Evolutionary conservation across 2,113 vertebrate species (phyloP).

Genomic region (Thymallus thymallus): DNA sequence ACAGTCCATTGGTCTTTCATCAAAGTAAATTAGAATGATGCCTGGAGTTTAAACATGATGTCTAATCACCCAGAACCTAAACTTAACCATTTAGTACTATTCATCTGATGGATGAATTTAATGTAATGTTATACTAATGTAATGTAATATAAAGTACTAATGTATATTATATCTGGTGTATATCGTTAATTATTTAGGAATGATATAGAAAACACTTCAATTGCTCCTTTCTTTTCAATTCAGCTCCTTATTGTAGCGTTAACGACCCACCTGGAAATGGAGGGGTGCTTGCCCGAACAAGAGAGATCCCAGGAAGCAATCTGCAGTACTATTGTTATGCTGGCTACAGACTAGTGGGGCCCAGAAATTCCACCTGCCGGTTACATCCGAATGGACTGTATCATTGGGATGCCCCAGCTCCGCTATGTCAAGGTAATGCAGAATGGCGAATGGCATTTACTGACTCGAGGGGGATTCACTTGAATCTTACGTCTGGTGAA

Average conservation of each 20-base stretch:
- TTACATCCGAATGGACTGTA: slow-evolving; percentile 80
- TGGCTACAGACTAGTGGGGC: slow-evolving; percentile 87
- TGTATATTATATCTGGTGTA: no score
- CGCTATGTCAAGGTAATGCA: slow-evolving; percentile 89
- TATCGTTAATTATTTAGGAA: no score
- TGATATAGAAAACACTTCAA: no score
- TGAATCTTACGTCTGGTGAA: no score
- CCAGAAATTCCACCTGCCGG: slow-evolving; percentile 83
- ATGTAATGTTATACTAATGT: no score
- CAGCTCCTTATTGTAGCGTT: slow-evolving; percentile 92
- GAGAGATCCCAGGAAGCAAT: slow-evolving; percentile 77
- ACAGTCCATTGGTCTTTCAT: slow-evolving; percentile 12
- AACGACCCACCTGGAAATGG: slow-evolving; percentile 80
- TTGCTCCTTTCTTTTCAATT: no score
- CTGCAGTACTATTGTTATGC: slow-evolving; percentile 87
- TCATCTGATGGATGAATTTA: no score
- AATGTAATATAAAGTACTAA: no score
- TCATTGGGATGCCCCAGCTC: slow-evolving; percentile 83
- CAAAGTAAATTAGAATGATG: slow-evolving; percentile 38
- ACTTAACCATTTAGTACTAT: no score
- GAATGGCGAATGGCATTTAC: not conserved
- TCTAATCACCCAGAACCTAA: no score
- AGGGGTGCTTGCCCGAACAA: slow-evolving; percentile 84
- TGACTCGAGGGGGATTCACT: not conserved
- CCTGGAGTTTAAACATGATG: not conserved